These are phyloP conservation scores for Cataglyphis rosenhaueri DNA, from an alignment of 2,888 invertebrate species.

Conservation along the genomic window DNA sequence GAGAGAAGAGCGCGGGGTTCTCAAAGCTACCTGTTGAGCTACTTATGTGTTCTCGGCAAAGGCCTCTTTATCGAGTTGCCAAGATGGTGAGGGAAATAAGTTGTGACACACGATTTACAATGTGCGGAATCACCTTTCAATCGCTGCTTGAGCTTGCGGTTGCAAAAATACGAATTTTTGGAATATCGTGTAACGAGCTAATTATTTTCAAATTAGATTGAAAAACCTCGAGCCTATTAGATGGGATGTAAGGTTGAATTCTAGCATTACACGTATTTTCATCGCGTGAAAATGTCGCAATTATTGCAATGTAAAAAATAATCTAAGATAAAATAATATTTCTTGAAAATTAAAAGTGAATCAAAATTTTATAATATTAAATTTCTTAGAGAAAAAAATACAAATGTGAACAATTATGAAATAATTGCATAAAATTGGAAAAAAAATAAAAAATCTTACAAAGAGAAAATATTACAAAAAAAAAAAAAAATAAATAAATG, in stretches of 20 bases:
- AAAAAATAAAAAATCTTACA: not conserved
- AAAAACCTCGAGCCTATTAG: not conserved
- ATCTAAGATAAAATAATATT: conserved; percentile 4
- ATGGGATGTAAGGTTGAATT: not conserved
- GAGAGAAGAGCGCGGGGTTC: conserved; percentile 47
- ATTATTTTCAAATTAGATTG: conserved; percentile 4
- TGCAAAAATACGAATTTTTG: not conserved
- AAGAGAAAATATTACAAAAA: not conserved
- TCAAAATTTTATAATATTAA: conserved; percentile 6
- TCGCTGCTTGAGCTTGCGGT: not conserved
- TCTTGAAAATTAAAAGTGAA: not conserved
- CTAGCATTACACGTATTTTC: not conserved
- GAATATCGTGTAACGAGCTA: not conserved
- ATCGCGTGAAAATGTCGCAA: not conserved
- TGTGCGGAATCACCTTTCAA: not conserved
- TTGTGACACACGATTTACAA: conserved; percentile 32
- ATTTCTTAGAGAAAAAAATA: not conserved
- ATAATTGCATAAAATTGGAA: not conserved
- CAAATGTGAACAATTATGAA: not conserved
- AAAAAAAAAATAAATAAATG: not conserved
- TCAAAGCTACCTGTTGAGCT: conserved; percentile 72
- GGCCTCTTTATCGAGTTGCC: conserved; percentile 67
- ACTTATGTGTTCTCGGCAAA: conserved; percentile 63
- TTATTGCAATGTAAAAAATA: not conserved
- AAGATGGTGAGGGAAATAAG: conserved; percentile 59